Evolutionary conservation across 2,888 invertebrate species (phyloP), one percentile per base, ranked within the genome.

Genomic region (Amiota minor): DNA sequence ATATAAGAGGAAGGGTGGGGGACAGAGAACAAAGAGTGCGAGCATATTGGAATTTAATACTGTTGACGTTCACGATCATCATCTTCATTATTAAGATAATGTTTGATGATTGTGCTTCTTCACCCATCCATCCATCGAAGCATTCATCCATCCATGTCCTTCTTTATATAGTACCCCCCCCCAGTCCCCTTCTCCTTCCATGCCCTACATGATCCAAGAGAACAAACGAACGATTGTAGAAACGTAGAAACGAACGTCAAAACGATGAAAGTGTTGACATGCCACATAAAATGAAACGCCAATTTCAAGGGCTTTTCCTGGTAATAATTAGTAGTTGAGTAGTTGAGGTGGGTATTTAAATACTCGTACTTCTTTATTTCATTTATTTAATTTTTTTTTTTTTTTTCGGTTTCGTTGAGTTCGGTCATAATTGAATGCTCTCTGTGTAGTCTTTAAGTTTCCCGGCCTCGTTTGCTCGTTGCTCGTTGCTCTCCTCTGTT

Each of bases 271-370:
- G 83, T 81, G 85, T 82, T 83, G 85, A 84, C 79, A 75, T 77
- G 78, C 82, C 75, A n/a, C 12, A 77, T 77, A 86, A 83, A 85
- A 83, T 86, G 86, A 86, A 86, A 87, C 87, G 87, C 88, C 86
- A 88, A 83, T 86, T 84, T 89, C 81, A 86, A 89, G 89, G 81
- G 84, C 85, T 89, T 88, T 88, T 89, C 89, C 82, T 86, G 86
- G 88, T 88, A 88, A 85, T 89, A 88, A 89, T 89, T 89, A 88
- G 88, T 86, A 86, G 87, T 85, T 80, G 86, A 85, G 88, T 86
- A 86, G 87, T 85, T 80, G 86, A 85, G 86, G 87, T 87, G 87
- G 87, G 86, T 81, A 88, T 87, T 87, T 88, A 88, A 87, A 84
- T 87, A 83, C 87, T 83, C 81, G 76, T 80, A 78, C 75, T 76